A percentile compares a stretch with the other conserved stretches of the same genome.
Evolutionary conservation across 2,113 vertebrate species (phyloP).

Genomic region (Asarcornis scutulata): DNA sequence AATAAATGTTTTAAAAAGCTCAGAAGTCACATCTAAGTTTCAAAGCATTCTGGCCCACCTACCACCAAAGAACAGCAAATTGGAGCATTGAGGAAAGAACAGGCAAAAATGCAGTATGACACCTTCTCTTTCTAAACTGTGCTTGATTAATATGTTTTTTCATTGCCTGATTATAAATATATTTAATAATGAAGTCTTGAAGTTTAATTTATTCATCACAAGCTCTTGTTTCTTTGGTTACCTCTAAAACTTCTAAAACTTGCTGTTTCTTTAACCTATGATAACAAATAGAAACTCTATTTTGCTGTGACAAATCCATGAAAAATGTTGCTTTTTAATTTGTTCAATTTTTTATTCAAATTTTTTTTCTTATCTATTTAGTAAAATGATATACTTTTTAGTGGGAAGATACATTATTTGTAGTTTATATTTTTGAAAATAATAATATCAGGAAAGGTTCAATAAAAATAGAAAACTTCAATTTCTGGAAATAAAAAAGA

Average conservation of each 20-base stretch:
- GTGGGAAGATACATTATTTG: neutral
- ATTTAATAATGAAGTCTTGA: neutral
- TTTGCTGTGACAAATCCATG: neutral
- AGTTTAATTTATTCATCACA: neutral
- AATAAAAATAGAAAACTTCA: neutral
- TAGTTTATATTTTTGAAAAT: neutral
- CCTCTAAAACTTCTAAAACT: neutral
- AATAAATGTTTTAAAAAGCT: neutral
- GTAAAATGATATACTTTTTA: neutral
- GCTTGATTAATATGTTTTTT: neutral
- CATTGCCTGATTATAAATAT: neutral
- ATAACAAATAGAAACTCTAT: neutral
- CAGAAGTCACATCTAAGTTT: neutral
- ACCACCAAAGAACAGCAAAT: neutral
- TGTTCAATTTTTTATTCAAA: neutral
- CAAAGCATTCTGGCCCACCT: neutral
- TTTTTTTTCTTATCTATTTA: neutral
- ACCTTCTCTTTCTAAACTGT: neutral
- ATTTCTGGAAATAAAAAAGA: neutral
- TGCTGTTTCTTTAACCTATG: rapidly evolving
- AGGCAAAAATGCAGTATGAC: neutral
- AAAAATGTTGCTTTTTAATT: too few relatives aligned
- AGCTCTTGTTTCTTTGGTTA: neutral
- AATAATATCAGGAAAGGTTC: neutral
- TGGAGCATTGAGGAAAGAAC: neutral